Evolutionary conservation across 2,888 invertebrate genomes (phyloP).

Genomic region (Meta bourneti): DNA sequence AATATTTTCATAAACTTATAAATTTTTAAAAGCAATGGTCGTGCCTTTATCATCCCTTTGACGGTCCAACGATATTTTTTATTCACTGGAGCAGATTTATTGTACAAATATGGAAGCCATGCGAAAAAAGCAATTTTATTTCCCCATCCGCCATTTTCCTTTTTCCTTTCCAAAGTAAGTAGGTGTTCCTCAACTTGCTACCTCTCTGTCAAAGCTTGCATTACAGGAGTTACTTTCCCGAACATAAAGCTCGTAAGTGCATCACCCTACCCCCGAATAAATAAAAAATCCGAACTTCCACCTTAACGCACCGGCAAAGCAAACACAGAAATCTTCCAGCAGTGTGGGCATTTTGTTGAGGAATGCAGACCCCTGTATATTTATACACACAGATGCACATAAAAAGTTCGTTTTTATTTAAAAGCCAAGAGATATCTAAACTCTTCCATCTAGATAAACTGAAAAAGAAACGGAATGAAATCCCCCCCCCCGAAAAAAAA

Average conservation of each 20-base stretch:
- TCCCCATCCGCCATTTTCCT: not conserved
- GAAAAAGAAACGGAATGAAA: slow-evolving; percentile 33
- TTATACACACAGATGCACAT: slow-evolving; percentile 29
- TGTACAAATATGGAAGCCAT: not conserved
- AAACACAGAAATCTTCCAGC: slow-evolving; percentile 48
- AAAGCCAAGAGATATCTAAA: slow-evolving; percentile 45
- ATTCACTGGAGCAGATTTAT: not conserved
- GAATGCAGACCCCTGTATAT: slow-evolving; percentile 33
- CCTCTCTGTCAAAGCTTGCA: slow-evolving; percentile 36
- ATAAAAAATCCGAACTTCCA: slow-evolving; percentile 52
- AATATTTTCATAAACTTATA: not conserved
- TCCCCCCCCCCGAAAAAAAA: not conserved
- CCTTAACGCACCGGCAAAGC: slow-evolving; percentile 49
- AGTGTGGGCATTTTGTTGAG: slow-evolving; percentile 38
- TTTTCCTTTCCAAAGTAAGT: slow-evolving; percentile 8
- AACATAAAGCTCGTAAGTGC: slow-evolving; percentile 10
- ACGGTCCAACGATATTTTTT: not conserved
- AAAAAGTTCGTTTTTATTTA: slow-evolving; percentile 71
- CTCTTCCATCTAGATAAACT: slow-evolving; percentile 56
- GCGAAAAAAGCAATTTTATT: slow-evolving; percentile 22
- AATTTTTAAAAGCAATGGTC: not conserved
- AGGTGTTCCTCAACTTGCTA: slow-evolving; percentile 36
- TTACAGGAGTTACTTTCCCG: slow-evolving; percentile 45
- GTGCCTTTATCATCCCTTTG: not conserved
- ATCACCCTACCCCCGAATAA: slow-evolving; percentile 26